Conservation (phyloP, 2,113 vertebrate genomes). For the Speoplatyrhinus poulsoni region DNA sequence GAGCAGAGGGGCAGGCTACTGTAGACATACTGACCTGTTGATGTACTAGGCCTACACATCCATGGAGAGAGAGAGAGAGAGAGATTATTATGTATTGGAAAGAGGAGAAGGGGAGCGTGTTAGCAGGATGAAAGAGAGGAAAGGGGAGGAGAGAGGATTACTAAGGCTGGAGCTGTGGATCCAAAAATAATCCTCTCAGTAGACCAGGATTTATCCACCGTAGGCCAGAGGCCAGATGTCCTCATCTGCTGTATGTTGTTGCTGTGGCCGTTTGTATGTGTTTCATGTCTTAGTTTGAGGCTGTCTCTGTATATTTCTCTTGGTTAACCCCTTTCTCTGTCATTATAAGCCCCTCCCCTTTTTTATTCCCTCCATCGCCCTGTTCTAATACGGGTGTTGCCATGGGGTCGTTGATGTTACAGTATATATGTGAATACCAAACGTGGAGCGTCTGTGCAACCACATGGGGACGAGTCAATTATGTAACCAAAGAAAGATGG, state of each 20-base stretch:
- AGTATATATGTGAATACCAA: slow-evolving; percentile 38
- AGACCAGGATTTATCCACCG: slow-evolving; percentile 54
- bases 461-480: slow-evolving; percentile 22
- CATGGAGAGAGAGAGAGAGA: slow-evolving; percentile 28
- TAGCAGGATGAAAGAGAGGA: slow-evolving; percentile 71
- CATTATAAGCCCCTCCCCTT: slow-evolving; percentile 56
- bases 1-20: not conserved
- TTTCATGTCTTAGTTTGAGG: slow-evolving; percentile 9
- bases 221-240: slow-evolving; percentile 26
- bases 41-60: not conserved
- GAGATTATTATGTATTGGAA: slow-evolving; percentile 65
- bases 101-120: slow-evolving; percentile 71
- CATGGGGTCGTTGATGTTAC: slow-evolving; percentile 62
- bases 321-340: not conserved
- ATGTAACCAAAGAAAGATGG: slow-evolving; percentile 14
- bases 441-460: slow-evolving; percentile 20
- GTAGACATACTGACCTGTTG: not conserved
- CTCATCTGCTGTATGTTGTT: not conserved
- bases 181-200: slow-evolving; percentile 78
- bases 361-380: slow-evolving; percentile 44
- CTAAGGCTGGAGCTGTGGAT: slow-evolving; percentile 65
- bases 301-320: not conserved
- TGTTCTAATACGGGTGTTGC: slow-evolving; percentile 72
- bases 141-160: slow-evolving; percentile 71
- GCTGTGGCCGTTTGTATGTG: not conserved